Percentiles rank a stretch among this genome's conserved stretches.
These are phyloP conservation scores for Lutraria rhynchaena DNA, from an alignment of 1,140 invertebrate species.

Conservation along the genomic window DNA sequence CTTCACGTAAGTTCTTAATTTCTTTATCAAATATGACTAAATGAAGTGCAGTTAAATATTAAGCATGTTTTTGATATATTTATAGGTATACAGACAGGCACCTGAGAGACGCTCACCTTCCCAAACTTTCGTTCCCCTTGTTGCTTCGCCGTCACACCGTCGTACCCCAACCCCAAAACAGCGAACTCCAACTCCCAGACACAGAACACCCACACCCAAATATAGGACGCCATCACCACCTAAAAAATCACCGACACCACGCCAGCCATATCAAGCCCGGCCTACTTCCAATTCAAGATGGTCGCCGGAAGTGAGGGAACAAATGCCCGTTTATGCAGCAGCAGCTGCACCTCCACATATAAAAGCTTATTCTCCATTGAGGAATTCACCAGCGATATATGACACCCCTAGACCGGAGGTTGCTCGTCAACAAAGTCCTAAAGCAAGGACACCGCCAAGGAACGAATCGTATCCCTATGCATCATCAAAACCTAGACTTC, in stretches of 20 bases:
- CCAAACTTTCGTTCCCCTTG: too few relatives aligned
- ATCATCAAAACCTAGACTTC: conserved; percentile 8
- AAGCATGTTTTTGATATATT: too few relatives aligned
- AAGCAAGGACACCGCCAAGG: background rate
- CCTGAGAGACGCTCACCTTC: too few relatives aligned
- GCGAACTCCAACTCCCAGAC: too few relatives aligned
- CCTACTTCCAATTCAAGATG: background rate
- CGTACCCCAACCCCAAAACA: too few relatives aligned
- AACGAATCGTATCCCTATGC: conserved; percentile 2
- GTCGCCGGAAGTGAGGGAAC: background rate
- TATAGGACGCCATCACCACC: background rate
- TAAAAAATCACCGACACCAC: background rate
- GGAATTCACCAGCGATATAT: background rate
- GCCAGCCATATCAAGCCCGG: background rate
- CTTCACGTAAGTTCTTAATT: too few relatives aligned
- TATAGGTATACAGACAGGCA: too few relatives aligned
- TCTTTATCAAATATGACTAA: too few relatives aligned
- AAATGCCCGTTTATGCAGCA: background rate
- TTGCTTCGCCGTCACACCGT: too few relatives aligned
- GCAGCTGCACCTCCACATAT: background rate
- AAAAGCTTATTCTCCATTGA: background rate
- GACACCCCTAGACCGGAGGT: background rate
- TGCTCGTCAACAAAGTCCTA: background rate
- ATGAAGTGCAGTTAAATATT: too few relatives aligned
- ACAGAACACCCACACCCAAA: background rate